phyloP scores from a whole-genome alignment of 2,113 vertebrate genomes.

The Bos javanicus region DNA sequence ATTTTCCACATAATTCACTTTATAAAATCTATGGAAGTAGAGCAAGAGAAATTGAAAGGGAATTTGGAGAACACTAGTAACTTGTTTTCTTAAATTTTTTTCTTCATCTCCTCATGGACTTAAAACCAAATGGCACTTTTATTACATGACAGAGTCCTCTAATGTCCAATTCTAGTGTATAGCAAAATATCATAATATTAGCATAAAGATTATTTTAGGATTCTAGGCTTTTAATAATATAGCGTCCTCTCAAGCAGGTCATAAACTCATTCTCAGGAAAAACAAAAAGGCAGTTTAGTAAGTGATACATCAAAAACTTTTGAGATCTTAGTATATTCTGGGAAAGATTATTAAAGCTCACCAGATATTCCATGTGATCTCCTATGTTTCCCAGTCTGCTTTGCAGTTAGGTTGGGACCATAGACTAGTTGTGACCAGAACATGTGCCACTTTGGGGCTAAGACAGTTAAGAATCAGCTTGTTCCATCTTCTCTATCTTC shows the following conservation, averaged over 20 bases:
- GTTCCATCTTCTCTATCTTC: not conserved
- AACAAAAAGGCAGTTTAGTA: not conserved
- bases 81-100: not conserved
- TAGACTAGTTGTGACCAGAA: not conserved
- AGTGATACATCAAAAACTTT: not conserved
- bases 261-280: conserved; percentile 9
- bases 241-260: not conserved
- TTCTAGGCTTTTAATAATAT: not conserved
- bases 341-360: not conserved
- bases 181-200: not conserved
- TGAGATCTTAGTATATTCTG: not conserved
- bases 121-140: not conserved
- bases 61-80: not conserved
- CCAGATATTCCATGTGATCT: not conserved
- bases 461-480: not conserved
- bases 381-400: not conserved
- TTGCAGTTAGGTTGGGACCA: not conserved
- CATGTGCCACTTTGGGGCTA: not conserved
- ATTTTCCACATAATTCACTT: not conserved
- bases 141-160: not conserved
- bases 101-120: not conserved
- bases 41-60: not conserved
- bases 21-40: not conserved
- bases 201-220: not conserved
- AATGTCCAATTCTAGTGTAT: not conserved